These are phyloP conservation scores for Myrmophylax atrothorax DNA, from an alignment of 2,113 vertebrate species.

Conservation along the genomic window DNA sequence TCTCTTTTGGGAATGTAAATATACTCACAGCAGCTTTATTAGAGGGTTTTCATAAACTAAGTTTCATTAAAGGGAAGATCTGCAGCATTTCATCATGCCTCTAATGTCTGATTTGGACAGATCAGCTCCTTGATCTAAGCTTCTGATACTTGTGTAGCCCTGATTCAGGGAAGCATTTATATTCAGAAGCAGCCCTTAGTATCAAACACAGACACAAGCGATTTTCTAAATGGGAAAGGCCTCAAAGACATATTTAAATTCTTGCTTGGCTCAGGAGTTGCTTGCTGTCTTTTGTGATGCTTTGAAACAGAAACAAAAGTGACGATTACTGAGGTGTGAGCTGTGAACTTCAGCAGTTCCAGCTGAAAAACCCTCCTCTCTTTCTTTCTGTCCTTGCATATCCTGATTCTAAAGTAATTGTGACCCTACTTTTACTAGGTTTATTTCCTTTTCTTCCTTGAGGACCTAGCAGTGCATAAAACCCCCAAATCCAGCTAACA, in stretches of 20 bases:
- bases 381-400: background rate
- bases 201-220: background rate
- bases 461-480: background rate
- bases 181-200: constrained; percentile 24
- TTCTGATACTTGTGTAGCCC: constrained; percentile 14
- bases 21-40: constrained; percentile 61
- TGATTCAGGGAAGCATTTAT: constrained; percentile 31
- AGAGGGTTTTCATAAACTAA: constrained; percentile 66
- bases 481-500: background rate
- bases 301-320: constrained; percentile 14
- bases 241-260: constrained; percentile 40
- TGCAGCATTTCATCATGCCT: constrained; percentile 37
- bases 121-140: constrained; percentile 53
- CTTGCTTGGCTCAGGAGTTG: background rate
- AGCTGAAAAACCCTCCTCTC: background rate
- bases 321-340: background rate
- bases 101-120: constrained; percentile 31
- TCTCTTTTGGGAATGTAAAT: constrained; percentile 61
- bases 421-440: background rate
- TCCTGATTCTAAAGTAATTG: background rate
- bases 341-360: background rate
- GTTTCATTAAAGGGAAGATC: constrained; percentile 52
- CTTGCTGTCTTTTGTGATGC: background rate
- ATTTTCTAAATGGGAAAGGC: constrained; percentile 40
- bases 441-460: background rate